Evolutionary conservation across 2,888 invertebrate species (phyloP).

Genomic region (Pediacus dermestoides): DNA sequence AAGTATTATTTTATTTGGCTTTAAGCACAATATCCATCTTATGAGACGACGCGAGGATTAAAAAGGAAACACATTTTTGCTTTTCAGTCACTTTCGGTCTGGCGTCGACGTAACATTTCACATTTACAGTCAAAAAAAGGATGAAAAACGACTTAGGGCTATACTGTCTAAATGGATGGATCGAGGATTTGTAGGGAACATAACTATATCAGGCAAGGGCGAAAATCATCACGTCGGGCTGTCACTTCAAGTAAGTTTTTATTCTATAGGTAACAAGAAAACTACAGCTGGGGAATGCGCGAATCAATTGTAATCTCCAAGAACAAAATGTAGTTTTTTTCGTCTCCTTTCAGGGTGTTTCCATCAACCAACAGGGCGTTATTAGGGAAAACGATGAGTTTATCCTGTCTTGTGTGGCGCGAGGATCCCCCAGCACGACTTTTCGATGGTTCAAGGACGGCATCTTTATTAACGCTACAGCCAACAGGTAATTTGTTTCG

Average conservation of each 20-base stretch:
- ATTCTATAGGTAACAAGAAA: too few relatives aligned
- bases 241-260: constrained; percentile 59
- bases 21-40: too few relatives aligned
- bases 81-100: constrained; percentile 43
- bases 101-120: constrained; percentile 55
- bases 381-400: constrained; percentile 73
- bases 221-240: constrained; percentile 63
- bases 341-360: constrained; percentile 50
- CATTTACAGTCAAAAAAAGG: constrained; percentile 53
- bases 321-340: too few relatives aligned
- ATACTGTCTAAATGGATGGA: constrained; percentile 32
- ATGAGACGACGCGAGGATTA: too few relatives aligned
- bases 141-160: constrained; percentile 51
- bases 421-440: constrained; percentile 69
- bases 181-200: constrained; percentile 31
- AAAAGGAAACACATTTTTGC: constrained; percentile 7
- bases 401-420: constrained; percentile 72
- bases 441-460: constrained; percentile 84
- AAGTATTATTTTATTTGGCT: too few relatives aligned
- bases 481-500: constrained; percentile 59
- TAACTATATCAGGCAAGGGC: constrained; percentile 61
- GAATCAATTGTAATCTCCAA: too few relatives aligned
- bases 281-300: too few relatives aligned
- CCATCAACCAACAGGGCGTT: constrained; percentile 52
- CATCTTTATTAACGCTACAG: constrained; percentile 68